Percentiles rank a stretch among this genome's conserved stretches.
Evolutionary conservation across 2,797 vertebrate species (phyloP).

Genomic region (Avahi laniger): DNA sequence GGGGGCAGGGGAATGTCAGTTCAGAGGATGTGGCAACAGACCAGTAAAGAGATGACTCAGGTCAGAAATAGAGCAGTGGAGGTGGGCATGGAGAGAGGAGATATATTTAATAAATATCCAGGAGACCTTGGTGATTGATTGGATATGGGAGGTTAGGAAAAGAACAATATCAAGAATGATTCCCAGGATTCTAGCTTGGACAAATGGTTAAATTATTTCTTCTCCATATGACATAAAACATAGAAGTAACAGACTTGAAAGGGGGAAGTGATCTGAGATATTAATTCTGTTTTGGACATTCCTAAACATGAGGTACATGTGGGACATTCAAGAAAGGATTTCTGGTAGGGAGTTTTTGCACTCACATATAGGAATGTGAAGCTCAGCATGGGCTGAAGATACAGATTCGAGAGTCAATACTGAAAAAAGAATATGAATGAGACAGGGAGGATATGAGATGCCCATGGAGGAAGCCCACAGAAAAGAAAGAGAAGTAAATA

Average conservation of each 20-base stretch:
- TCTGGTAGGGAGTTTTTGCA: neutral
- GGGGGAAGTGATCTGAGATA: neutral
- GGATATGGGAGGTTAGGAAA: neutral
- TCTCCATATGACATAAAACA: conserved; percentile 1
- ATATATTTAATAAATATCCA: conserved; percentile 40
- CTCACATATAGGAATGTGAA: conserved; percentile 30
- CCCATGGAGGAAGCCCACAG: neutral
- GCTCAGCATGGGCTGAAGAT: conserved; percentile 16
- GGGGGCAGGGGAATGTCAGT: neutral
- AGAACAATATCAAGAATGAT: conserved; percentile 27
- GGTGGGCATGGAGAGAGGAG: neutral
- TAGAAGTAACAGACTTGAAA: neutral
- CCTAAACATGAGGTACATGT: conserved; percentile 10
- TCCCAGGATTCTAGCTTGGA: conserved; percentile 43
- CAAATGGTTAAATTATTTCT: conserved; percentile 32
- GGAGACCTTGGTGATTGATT: neutral
- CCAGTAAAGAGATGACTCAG: neutral
- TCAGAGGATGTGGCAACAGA: neutral
- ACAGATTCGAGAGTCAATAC: neutral
- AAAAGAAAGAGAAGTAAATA: conserved; percentile 1
- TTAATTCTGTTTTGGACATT: conserved; percentile 6
- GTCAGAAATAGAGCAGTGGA: conserved; percentile 17
- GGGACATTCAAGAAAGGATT: conserved; percentile 7
- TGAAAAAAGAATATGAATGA: conserved; percentile 32
- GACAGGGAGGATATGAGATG: neutral